These are phyloP conservation scores for Stegastes partitus DNA, from an alignment of 2,113 vertebrate genomes.

Conservation along the genomic window DNA sequence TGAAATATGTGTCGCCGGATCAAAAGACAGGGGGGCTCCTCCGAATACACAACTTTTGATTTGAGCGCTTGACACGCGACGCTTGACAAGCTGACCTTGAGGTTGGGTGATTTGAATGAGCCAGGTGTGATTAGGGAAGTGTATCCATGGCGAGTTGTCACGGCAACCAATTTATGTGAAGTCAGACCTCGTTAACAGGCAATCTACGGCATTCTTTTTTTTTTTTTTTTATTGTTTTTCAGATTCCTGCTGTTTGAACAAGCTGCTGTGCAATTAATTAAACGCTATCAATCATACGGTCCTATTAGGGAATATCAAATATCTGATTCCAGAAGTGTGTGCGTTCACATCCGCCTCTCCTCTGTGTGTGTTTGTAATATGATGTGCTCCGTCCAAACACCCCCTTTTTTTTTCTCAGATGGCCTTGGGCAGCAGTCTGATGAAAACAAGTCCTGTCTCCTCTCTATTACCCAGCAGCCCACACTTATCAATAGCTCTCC, in stretches of 20 bases:
- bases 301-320: neutral
- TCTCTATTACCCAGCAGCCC: conserved; percentile 51
- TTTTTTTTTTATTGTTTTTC: too few species aligned
- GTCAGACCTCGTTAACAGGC: conserved; percentile 24
- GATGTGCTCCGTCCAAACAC: conserved; percentile 22
- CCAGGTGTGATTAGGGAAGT: conserved; percentile 47
- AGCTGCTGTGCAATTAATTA: neutral
- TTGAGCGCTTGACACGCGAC: neutral
- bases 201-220: too few species aligned
- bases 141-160: conserved; percentile 63
- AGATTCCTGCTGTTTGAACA: too few species aligned
- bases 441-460: conserved; percentile 56
- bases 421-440: conserved; percentile 51
- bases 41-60: neutral
- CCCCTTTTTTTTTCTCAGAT: conserved; percentile 7
- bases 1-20: neutral
- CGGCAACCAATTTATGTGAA: conserved; percentile 49
- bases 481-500: conserved; percentile 59
- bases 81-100: conserved; percentile 7
- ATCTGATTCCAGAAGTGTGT: neutral
- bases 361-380: neutral
- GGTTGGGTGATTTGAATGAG: conserved; percentile 52
- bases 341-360: neutral
- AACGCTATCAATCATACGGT: neutral
- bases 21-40: neutral